Percentiles rank a stretch among this genome's conserved stretches.
phyloP scores from a whole-genome alignment of 2,113 vertebrate genomes.

The Plectropomus leopardus region DNA sequence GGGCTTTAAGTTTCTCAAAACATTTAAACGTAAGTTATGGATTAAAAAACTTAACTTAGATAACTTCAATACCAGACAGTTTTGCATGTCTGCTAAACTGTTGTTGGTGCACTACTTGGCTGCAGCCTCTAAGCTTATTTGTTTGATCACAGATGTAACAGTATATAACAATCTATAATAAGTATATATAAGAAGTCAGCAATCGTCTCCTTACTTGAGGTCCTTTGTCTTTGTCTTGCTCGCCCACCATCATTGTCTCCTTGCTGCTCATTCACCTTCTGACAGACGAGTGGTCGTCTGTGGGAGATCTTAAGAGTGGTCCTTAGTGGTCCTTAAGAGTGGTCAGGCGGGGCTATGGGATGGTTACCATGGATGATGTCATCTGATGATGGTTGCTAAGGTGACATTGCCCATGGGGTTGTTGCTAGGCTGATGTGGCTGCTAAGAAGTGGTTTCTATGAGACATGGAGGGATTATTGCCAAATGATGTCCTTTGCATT shows the following conservation, averaged over 20 bases:
- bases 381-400: constrained; percentile 64
- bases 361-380: constrained; percentile 68
- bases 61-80: too few relatives aligned
- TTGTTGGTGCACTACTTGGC: neutral
- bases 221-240: neutral
- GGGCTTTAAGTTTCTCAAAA: neutral
- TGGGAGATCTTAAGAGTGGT: constrained; percentile 58
- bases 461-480: constrained; percentile 10
- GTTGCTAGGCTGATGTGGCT: constrained; percentile 61
- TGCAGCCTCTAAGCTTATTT: neutral
- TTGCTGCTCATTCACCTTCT: constrained; percentile 28
- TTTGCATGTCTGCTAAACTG: neutral
- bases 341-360: constrained; percentile 49
- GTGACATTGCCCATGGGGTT: constrained; percentile 47
- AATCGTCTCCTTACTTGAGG: neutral
- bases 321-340: constrained; percentile 49
- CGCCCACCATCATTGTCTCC: neutral
- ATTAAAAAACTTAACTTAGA: constrained; percentile 1
- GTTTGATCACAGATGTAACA: neutral
- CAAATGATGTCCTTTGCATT: neutral
- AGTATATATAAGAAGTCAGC: constrained; percentile 25
- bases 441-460: constrained; percentile 24
- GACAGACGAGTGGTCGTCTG: constrained; percentile 18
- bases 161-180: neutral
- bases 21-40: neutral